Percentiles rank a stretch among this genome's conserved stretches.
These are phyloP conservation scores for Borostomias antarcticus DNA, from an alignment of 2,797 vertebrate species.

Conservation along the genomic window DNA sequence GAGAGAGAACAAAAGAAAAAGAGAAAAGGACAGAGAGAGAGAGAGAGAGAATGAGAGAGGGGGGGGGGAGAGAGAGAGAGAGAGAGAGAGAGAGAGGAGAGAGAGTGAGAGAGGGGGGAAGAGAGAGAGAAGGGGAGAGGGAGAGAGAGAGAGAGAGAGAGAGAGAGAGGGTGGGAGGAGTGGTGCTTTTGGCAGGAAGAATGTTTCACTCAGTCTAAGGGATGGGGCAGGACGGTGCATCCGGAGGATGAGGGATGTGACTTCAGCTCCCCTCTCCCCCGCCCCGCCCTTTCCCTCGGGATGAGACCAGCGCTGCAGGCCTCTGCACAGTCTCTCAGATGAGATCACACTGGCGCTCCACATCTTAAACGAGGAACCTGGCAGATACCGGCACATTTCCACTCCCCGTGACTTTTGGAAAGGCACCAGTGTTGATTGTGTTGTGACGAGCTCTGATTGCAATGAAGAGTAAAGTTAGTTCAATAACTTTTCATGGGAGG, in stretches of 20 bases:
- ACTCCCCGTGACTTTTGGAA: neutral
- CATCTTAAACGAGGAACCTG: conserved; percentile 27
- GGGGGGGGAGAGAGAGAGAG: neutral
- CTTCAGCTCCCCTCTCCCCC: neutral
- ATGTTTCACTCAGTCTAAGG: neutral
- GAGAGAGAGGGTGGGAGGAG: conserved; percentile 1
- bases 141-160: neutral
- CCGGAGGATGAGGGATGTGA: conserved; percentile 19
- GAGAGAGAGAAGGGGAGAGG: neutral
- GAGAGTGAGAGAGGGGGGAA: neutral
- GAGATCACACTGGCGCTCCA: conserved; percentile 13
- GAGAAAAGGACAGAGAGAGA: neutral
- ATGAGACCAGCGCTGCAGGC: conserved; percentile 30
- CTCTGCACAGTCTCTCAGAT: conserved; percentile 19
- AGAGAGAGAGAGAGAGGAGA: neutral
- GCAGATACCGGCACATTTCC: conserved; percentile 16
- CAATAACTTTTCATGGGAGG: neutral
- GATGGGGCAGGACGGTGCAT: neutral
- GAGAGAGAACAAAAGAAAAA: neutral
- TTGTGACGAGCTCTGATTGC: neutral
- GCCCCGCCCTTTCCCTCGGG: neutral
- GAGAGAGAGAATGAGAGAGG: neutral
- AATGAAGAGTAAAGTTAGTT: neutral
- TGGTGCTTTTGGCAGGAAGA: neutral
- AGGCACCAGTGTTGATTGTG: neutral